Conservation (phyloP, 2,888 invertebrate species). For the Tetranychus truncatus region DNA sequence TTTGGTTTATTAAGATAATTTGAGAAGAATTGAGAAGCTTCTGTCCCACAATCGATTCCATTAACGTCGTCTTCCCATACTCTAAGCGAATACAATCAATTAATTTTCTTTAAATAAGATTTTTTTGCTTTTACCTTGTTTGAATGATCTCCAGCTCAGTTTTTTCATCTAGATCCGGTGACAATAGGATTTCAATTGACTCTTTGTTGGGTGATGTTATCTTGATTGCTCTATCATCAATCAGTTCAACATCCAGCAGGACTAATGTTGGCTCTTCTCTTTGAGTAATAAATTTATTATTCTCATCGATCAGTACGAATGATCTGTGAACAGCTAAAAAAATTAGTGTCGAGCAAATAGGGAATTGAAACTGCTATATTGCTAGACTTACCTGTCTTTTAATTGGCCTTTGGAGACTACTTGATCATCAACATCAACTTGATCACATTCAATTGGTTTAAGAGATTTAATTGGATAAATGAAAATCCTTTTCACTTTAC, state of each 20-base stretch:
- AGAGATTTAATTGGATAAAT: conserved; percentile 6
- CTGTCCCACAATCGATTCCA: conserved; percentile 8
- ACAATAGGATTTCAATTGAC: not conserved
- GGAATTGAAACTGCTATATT: not conserved
- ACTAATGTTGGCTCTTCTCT: conserved; percentile 14
- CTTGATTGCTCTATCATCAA: not conserved
- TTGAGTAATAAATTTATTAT: conserved; percentile 9
- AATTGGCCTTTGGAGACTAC: not conserved
- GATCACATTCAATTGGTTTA: not conserved
- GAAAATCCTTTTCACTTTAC: not conserved
- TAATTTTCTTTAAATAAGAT: too few species aligned
- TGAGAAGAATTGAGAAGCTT: not conserved
- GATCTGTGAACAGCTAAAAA: not conserved
- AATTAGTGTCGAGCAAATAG: too few species aligned
- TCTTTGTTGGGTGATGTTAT: not conserved
- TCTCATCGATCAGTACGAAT: conserved; percentile 10
- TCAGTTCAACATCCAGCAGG: conserved; percentile 7
- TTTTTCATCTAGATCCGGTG: not conserved
- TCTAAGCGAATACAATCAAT: not conserved
- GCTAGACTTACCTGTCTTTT: not conserved
- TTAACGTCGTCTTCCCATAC: not conserved
- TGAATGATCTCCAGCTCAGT: not conserved
- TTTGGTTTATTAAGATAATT: not conserved
- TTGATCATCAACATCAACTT: not conserved
- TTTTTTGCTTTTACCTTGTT: not conserved